Base-by-base conservation (phyloP, 2,888 invertebrate genomes). In the Argyresthia goedartella region DNA sequence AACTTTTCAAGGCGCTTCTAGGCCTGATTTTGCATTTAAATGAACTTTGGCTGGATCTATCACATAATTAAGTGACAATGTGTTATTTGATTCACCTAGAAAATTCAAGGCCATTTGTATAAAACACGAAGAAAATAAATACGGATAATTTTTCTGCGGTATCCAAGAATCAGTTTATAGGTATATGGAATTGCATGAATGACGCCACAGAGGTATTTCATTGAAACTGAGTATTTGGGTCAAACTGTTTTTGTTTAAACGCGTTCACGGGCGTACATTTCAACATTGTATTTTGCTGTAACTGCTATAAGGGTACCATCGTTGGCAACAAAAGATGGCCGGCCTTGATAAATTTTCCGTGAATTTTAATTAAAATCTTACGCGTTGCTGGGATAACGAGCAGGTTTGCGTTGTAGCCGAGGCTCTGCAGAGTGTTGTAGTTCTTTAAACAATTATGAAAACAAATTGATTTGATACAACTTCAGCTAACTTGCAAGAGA, bases 171-270 rank as follows among this genome's bases (percentile, higher is more conserved):
- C 4, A 74, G 75, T 74, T 76, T 79, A 81, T 74, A 77, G 79
- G 81, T 82, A 81, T 80, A 80, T 76, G 70, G 81, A 79, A 76
- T 82, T 80, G 81, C 81, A 81, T 76, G 81, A 81, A 82, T 76
- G 79, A 77, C 75, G 71, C 67, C 73, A 71, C 74, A 73, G 73
- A 80, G 73, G 81, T 85, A 80, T 82, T 81, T 81, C 72, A 81
- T 76, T 70, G 67, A 71, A 71, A 67, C 69, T 69, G 75, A 75
- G 79, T 79, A 85, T 85, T 86, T 77, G 78, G 85, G 85, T 84
- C 84, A 82, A 81, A 78, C 76, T 84, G 84, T 80, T 84, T 84
- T 85, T 85, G 78, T 77, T 74, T 81, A 81, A 81, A 78, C 69
- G 72, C 75, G 73, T 81, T 81, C 77, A 80, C 77, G 79, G 75